Percentiles rank a stretch among this genome's conserved stretches.
These are phyloP conservation scores for Dufourea novaeangliae DNA, from an alignment of 1,140 invertebrate species.

Conservation along the genomic window DNA sequence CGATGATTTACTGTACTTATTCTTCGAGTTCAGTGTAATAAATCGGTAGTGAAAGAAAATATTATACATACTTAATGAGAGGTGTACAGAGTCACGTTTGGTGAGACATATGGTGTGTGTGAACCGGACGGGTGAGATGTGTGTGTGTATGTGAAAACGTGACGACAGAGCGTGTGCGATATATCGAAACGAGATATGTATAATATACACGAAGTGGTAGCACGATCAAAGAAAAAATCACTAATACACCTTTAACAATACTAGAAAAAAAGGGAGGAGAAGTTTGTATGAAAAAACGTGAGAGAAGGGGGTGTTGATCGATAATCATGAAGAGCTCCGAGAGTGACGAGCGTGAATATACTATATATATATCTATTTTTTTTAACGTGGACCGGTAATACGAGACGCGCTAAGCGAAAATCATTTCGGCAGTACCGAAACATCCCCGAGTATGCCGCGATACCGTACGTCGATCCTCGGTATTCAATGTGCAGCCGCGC, in stretches of 20 bases:
- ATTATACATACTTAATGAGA: slow-evolving; percentile 34
- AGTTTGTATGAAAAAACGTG: slow-evolving; percentile 3
- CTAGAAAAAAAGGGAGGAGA: slow-evolving; percentile 15
- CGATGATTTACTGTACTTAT: no score
- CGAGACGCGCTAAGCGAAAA: not conserved
- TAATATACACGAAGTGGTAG: slow-evolving; percentile 13
- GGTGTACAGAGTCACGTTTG: slow-evolving; percentile 19
- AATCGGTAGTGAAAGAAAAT: slow-evolving; percentile 13
- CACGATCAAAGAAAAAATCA: slow-evolving; percentile 35
- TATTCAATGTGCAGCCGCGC: not conserved
- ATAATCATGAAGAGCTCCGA: slow-evolving; percentile 12
- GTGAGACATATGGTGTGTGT: slow-evolving; percentile 19
- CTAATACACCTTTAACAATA: slow-evolving; percentile 40
- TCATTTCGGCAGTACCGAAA: not conserved
- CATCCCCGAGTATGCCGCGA: no score
- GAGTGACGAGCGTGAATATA: slow-evolving; percentile 38
- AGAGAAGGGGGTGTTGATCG: not conserved
- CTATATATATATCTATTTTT: not conserved
- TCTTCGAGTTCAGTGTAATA: not conserved
- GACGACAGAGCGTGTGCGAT: slow-evolving; percentile 49
- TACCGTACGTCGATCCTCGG: not conserved
- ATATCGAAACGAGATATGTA: slow-evolving; percentile 32
- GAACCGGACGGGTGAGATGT: slow-evolving; percentile 27
- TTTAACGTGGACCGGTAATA: not conserved
- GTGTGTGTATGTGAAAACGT: no score